These are phyloP conservation scores for Stigmatopora nigra DNA, from an alignment of 2,113 vertebrate species.

Conservation along the genomic window DNA sequence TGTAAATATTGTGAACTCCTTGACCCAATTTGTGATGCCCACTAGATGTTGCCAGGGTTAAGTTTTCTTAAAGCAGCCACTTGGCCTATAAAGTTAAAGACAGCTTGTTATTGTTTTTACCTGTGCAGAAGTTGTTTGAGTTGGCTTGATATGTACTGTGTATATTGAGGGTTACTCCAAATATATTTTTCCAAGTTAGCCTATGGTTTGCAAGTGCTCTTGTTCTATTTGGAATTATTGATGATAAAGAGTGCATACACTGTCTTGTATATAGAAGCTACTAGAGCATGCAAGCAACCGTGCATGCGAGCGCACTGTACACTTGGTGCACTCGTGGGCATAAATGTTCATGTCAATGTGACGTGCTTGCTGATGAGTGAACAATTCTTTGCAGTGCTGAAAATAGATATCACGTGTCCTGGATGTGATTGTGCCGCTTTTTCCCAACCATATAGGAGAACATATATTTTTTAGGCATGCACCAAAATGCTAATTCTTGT, in stretches of 20 bases:
- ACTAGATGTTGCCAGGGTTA: no score
- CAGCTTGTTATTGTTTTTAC: background rate
- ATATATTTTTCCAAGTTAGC: background rate
- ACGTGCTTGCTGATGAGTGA: conserved; percentile 33
- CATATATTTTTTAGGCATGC: no score
- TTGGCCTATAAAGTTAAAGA: no score
- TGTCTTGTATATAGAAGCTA: conserved; percentile 7
- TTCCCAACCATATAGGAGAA: no score
- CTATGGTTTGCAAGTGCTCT: background rate
- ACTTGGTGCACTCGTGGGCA: conserved; percentile 35
- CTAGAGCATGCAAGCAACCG: conserved; percentile 19
- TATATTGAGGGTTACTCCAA: background rate
- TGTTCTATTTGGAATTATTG: conserved; percentile 19
- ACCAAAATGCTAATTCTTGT: no score
- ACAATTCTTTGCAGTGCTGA: conserved; percentile 15
- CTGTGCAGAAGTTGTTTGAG: background rate
- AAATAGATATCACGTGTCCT: conserved; percentile 35
- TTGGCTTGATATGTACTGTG: background rate
- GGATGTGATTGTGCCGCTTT: conserved; percentile 1
- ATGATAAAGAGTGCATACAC: conserved; percentile 2
- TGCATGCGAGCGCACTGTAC: conserved; percentile 7
- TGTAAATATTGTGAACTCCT: no score
- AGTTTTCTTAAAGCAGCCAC: no score
- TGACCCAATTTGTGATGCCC: no score
- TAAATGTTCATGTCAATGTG: conserved; percentile 20